Conservation (phyloP, 2,113 vertebrate genomes). For the Corvus cornix region DNA sequence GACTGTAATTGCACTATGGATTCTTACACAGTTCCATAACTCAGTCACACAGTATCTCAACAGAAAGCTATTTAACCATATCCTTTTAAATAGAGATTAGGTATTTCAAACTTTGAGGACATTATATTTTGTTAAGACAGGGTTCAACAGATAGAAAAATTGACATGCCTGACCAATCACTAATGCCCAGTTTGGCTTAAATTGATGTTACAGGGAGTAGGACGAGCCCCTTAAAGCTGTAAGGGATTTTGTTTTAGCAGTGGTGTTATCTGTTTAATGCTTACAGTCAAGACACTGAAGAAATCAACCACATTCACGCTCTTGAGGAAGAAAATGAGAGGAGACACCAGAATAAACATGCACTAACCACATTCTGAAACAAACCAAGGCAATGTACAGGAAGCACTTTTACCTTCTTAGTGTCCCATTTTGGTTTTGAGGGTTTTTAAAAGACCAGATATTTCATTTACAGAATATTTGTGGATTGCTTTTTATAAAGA, state of each 20-base stretch:
- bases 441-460: not conserved
- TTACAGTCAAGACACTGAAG: not conserved
- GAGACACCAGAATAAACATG: not conserved
- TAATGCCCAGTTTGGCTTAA: not conserved
- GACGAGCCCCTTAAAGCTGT: not conserved
- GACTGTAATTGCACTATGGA: not conserved
- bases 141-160: not conserved
- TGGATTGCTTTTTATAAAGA: not conserved
- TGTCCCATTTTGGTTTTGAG: not conserved
- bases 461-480: not conserved
- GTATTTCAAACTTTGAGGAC: not conserved
- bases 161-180: not conserved
- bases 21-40: not conserved
- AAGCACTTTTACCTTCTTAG: not conserved
- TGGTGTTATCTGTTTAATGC: not conserved
- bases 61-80: constrained; percentile 23
- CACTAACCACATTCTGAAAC: not conserved
- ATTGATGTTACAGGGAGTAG: not conserved
- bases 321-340: not conserved
- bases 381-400: not conserved
- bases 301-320: not conserved
- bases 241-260: not conserved
- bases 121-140: not conserved
- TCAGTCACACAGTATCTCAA: not conserved
- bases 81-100: not conserved